These are phyloP conservation scores for Harmothoe impar DNA, from an alignment of 2,888 invertebrate species.

Conservation along the genomic window DNA sequence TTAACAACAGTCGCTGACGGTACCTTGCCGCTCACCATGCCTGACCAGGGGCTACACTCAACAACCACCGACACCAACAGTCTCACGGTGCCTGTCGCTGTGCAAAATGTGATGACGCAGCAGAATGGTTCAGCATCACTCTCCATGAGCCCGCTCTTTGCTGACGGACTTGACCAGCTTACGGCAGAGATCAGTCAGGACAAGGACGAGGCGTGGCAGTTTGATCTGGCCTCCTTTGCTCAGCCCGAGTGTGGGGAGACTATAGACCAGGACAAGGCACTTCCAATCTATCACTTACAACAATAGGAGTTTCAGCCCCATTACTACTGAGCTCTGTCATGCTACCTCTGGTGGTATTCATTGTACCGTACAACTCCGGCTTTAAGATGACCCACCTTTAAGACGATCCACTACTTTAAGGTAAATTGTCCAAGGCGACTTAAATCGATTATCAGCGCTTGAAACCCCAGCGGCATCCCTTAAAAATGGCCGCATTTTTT, in stretches of 20 bases:
- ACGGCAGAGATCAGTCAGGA: neutral
- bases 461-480: too few relatives aligned
- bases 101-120: neutral
- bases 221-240: neutral
- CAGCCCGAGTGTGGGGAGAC: neutral
- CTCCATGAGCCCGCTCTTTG: neutral
- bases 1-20: neutral
- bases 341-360: neutral
- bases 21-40: neutral
- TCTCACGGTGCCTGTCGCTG: neutral
- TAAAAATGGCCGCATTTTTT: too few relatives aligned
- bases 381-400: too few relatives aligned
- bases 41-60: neutral
- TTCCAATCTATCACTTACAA: neutral
- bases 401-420: too few relatives aligned
- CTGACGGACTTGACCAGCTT: slow-evolving; percentile 1
- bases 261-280: slow-evolving; percentile 24
- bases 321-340: neutral
- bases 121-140: neutral
- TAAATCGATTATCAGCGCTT: too few relatives aligned
- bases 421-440: too few relatives aligned
- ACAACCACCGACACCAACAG: neutral
- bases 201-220: slow-evolving; percentile 55
- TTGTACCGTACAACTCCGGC: too few relatives aligned
- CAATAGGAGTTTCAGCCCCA: neutral